phyloP scores from a whole-genome alignment of 2,888 invertebrate genomes.

The Pemphredon lugubris region DNA sequence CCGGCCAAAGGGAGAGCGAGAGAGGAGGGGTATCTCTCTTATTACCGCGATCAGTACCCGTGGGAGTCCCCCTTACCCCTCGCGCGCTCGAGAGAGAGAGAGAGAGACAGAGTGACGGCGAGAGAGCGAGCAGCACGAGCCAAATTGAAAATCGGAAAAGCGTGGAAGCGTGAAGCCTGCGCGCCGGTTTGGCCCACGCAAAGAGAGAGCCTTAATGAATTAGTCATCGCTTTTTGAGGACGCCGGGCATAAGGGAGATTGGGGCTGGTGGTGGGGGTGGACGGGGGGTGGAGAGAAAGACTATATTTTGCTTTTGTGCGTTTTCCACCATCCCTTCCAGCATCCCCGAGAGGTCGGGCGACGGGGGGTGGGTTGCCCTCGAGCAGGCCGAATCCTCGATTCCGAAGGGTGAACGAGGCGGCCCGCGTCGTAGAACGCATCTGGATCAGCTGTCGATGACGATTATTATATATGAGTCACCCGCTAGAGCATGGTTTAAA shows the following conservation, averaged over 20 bases:
- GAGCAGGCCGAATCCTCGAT: no score
- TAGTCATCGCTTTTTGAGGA: slow-evolving; percentile 69
- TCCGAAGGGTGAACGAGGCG: slow-evolving; percentile 54
- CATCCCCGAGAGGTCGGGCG: slow-evolving; percentile 40
- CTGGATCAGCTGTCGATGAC: slow-evolving; percentile 77
- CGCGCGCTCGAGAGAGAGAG: neutral
- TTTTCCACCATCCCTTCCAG: slow-evolving; percentile 46
- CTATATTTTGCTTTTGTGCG: slow-evolving; percentile 63
- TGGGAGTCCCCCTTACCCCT: slow-evolving; percentile 30
- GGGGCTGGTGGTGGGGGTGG: neutral
- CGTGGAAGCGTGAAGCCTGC: slow-evolving; percentile 54
- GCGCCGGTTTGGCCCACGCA: slow-evolving; percentile 22
- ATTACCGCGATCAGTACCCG: slow-evolving; percentile 46
- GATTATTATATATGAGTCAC: slow-evolving; percentile 76
- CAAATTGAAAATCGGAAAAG: slow-evolving; percentile 61
- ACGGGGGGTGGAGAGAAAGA: slow-evolving; percentile 18
- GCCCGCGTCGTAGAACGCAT: slow-evolving; percentile 56
- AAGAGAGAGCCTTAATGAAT: slow-evolving; percentile 60
- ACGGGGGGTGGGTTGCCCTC: slow-evolving; percentile 19
- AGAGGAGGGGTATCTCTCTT: slow-evolving; percentile 6
- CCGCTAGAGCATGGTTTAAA: slow-evolving; percentile 71
- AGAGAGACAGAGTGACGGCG: no score
- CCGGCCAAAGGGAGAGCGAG: neutral
- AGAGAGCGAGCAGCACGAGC: no score
- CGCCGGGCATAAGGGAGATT: neutral